Conservation (phyloP, 2,888 invertebrate genomes). For the Callosobruchus maculatus region DNA sequence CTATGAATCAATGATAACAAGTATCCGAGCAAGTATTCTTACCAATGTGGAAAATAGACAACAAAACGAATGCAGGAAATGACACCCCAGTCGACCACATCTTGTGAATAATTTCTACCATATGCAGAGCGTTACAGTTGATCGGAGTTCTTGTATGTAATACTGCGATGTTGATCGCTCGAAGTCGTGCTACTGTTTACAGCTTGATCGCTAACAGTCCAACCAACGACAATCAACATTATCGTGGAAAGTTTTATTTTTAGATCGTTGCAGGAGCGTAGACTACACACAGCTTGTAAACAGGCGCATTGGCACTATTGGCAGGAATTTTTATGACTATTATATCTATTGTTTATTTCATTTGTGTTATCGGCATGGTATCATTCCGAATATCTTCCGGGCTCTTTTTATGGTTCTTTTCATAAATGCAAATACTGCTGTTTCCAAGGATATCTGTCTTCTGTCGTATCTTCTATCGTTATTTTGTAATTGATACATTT, state of each 20-base stretch:
- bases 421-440: no score
- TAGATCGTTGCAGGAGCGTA: not conserved
- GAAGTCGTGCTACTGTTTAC: not conserved
- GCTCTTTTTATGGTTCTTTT: no score
- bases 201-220: not conserved
- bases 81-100: not conserved
- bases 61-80: not conserved
- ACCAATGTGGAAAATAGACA: not conserved
- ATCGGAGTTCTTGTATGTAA: not conserved
- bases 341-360: not conserved
- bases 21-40: not conserved
- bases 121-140: not conserved
- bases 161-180: not conserved
- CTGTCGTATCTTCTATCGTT: no score
- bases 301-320: not conserved
- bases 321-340: not conserved
- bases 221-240: no score
- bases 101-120: not conserved
- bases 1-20: no score
- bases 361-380: not conserved
- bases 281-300: not conserved
- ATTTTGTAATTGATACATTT: no score
- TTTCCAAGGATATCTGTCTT: no score
- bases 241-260: not conserved
- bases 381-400: no score